These are phyloP conservation scores for Pandemis heparana DNA, from an alignment of 2,888 invertebrate genomes.

Conservation along the genomic window DNA sequence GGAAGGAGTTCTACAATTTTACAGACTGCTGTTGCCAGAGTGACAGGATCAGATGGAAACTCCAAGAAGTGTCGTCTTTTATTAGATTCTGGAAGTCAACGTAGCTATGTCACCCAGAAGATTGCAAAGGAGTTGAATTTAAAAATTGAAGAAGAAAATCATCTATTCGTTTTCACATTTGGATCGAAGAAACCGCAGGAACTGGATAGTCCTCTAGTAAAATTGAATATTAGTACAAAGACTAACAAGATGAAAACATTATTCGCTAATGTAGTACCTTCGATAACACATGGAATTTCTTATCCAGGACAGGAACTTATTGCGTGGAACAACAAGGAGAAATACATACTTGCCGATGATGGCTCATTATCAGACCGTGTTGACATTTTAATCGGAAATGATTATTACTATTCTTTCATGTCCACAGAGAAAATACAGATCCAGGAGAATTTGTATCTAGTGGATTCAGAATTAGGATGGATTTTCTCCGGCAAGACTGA, in stretches of 20 bases:
- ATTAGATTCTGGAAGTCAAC: not conserved
- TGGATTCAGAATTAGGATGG: conserved; percentile 48
- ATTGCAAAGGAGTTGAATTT: not conserved
- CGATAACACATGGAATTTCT: not conserved
- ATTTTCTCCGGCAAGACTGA: conserved; percentile 38
- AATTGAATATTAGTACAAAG: not conserved
- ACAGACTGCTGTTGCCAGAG: not conserved
- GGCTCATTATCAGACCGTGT: conserved; percentile 36
- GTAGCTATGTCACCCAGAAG: not conserved
- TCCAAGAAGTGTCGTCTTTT: not conserved
- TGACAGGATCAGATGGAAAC: not conserved
- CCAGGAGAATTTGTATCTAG: conserved; percentile 43
- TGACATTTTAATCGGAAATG: conserved; percentile 46
- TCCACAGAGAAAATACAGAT: conserved; percentile 41
- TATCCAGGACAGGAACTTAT: not conserved
- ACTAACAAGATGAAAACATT: not conserved
- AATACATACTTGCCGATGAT: conserved; percentile 41
- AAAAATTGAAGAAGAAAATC: not conserved
- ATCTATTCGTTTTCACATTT: not conserved
- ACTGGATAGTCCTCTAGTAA: not conserved
- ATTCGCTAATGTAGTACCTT: not conserved
- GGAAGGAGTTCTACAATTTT: not conserved
- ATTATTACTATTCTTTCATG: conserved; percentile 47
- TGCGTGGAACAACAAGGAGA: not conserved
- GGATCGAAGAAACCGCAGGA: not conserved